Evolutionary conservation across 2,888 invertebrate genomes (phyloP), one percentile per base, ranked within the genome.

Genomic region (Homarus gammarus): DNA sequence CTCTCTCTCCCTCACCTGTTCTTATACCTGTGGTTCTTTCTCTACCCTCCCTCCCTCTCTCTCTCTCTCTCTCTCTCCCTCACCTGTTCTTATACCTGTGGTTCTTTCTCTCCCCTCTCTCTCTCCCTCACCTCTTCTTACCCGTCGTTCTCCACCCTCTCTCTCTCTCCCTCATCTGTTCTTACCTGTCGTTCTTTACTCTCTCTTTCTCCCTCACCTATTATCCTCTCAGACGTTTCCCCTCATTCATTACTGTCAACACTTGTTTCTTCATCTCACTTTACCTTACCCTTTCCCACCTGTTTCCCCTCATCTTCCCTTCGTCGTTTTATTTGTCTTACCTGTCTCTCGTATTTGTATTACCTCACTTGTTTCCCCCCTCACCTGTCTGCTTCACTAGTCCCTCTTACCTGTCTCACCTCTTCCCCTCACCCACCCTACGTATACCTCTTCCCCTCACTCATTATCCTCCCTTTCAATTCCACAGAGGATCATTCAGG

Each of bases 141-240:
- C 75, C 40, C 61, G 38, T 40, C 61, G 8, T 49, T 18, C 18
- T 15, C 31, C 49, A 44, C 31, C 44, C 49, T 27, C 49, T 75
- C 75, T 75, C 38, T 12, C 49, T 75, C 49, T 75, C n/a, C 79
- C 56, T 33, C 18, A 22, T 56, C 56, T 79, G 56, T 56, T n/a
- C n/a, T 33, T 79, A 56, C 36, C 56, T 36, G 27, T 79, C 79
- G 22, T 36, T 56, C 79, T 56, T 31, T 56, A n/a, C n/a, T 70
- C 70, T 70, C 33, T 70, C 70, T 70, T 31, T 70, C 70, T 70
- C 70, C 31, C 70, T 70, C 70, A n/a, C n/a, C n/a, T n/a, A n/a
- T n/a, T n/a, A n/a, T n/a, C n/a, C n/a, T n/a, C n/a, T n/a, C n/a
- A n/a, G n/a, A n/a, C n/a, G n/a, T n/a, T n/a, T n/a, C n/a, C n/a